These are phyloP conservation scores for Drosophila kanapiae DNA, from an alignment of 1,140 invertebrate genomes.

Conservation along the genomic window DNA sequence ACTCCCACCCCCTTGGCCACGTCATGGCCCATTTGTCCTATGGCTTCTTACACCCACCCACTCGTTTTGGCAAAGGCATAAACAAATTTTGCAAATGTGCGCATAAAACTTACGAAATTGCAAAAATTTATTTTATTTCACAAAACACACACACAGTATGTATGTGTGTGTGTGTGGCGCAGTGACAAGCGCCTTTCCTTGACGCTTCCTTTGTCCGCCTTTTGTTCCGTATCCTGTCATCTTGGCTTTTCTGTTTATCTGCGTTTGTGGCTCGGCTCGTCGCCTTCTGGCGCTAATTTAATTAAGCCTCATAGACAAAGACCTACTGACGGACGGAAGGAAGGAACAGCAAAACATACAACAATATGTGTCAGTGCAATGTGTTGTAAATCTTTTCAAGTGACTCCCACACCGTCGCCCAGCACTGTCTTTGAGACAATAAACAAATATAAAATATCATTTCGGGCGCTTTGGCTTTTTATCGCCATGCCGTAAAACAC, in stretches of 20 bases:
- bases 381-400: constrained; percentile 71
- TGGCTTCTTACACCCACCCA: constrained; percentile 15
- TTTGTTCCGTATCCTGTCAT: constrained; percentile 28
- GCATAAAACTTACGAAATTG: constrained; percentile 80
- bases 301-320: constrained; percentile 69
- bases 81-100: constrained; percentile 75
- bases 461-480: constrained; percentile 49
- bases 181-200: constrained; percentile 22
- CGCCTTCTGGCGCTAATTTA: constrained; percentile 77
- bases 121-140: constrained; percentile 66
- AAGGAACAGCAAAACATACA: neutral
- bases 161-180: constrained; percentile 4
- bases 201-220: constrained; percentile 32
- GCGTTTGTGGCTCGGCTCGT: constrained; percentile 53
- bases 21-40: constrained; percentile 48
- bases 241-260: constrained; percentile 44
- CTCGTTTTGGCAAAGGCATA: constrained; percentile 50
- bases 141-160: constrained; percentile 16
- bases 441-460: constrained; percentile 56
- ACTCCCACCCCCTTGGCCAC: constrained; percentile 12
- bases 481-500: constrained; percentile 56
- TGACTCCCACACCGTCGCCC: constrained; percentile 3
- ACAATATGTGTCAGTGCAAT: constrained; percentile 76
- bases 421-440: constrained; percentile 10
- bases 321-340: constrained; percentile 38